Evolutionary conservation across 2,888 invertebrate species (phyloP).

Genomic region (Ectemnius lituratus): DNA sequence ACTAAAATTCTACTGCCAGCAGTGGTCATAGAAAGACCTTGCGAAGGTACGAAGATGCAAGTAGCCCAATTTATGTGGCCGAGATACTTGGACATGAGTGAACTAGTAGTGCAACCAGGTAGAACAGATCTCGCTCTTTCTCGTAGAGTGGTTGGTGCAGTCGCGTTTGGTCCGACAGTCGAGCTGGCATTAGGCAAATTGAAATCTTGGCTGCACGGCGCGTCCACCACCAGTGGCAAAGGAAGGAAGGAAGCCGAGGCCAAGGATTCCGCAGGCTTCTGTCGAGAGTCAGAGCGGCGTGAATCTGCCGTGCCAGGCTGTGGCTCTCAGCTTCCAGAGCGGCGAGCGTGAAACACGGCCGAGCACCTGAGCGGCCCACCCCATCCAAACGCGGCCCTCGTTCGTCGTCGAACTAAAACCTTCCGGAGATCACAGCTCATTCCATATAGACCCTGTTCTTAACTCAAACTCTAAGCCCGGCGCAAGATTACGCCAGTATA

Average conservation of each 20-base stretch:
- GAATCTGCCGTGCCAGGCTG: conserved; percentile 27
- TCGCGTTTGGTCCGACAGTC: conserved; percentile 39
- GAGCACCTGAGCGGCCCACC: conserved; percentile 9
- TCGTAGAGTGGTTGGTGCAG: conserved; percentile 41
- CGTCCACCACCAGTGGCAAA: conserved; percentile 10
- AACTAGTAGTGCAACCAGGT: too few species aligned
- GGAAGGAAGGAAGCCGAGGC: conserved; percentile 13
- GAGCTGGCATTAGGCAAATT: conserved; percentile 54
- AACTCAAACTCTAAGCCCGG: too few species aligned
- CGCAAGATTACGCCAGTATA: too few species aligned
- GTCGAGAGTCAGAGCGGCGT: conserved; percentile 19
- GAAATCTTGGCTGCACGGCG: conserved; percentile 38
- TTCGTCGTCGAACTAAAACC: too few species aligned
- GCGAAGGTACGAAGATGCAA: too few species aligned
- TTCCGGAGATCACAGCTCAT: too few species aligned
- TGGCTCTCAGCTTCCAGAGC: conserved; percentile 18
- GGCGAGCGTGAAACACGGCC: conserved; percentile 36
- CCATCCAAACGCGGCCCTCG: background rate
- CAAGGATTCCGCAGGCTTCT: conserved; percentile 20
- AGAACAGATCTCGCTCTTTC: too few species aligned
- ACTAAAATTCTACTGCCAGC: too few species aligned
- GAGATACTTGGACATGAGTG: too few species aligned
- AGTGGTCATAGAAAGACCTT: too few species aligned
- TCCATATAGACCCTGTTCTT: too few species aligned
- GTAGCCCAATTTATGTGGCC: too few species aligned